Percentiles rank a stretch among this genome's conserved stretches.
Conservation (phyloP, 2,113 vertebrate genomes). For the Xiphorhynchus elegans region DNA sequence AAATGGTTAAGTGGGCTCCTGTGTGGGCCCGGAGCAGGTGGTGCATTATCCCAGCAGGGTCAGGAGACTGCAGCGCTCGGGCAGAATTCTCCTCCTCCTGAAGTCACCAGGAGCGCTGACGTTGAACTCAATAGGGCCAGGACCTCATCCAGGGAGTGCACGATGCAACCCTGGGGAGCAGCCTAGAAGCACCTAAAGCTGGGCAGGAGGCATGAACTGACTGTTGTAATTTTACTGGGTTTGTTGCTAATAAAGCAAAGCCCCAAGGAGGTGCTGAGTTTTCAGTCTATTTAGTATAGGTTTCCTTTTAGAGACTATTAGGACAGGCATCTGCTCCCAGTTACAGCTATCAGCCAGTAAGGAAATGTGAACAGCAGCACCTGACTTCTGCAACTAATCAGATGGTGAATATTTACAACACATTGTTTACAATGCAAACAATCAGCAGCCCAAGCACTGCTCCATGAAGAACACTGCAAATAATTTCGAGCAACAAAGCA, state of each 20-base stretch:
- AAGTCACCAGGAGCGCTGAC: not conserved
- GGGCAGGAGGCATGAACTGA: not conserved
- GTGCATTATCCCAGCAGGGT: not conserved
- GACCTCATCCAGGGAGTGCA: fast-evolving
- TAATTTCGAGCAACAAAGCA: conserved; percentile 47
- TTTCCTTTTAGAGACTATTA: conserved; percentile 27
- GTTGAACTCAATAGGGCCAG: not conserved
- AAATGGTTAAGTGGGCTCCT: not conserved
- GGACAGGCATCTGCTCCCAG: conserved; percentile 59
- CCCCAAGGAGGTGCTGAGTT: not conserved
- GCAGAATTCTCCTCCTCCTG: not conserved
- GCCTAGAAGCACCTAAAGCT: not conserved
- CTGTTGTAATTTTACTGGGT: not conserved
- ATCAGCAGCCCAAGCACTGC: conserved; percentile 45
- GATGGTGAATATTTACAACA: conserved; percentile 61
- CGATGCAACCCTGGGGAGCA: not conserved
- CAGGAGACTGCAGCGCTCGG: not conserved
- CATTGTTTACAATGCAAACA: conserved; percentile 62
- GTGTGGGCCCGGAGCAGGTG: not conserved
- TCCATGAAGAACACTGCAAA: conserved; percentile 65
- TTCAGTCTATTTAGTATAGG: not conserved
- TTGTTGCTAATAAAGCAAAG: conserved; percentile 32
- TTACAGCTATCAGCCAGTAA: conserved; percentile 38
- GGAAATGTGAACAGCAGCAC: not conserved
- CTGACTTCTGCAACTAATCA: conserved; percentile 50